Base-by-base conservation (phyloP, 2,797 vertebrate species). In the Calcarius lapponicus region DNA sequence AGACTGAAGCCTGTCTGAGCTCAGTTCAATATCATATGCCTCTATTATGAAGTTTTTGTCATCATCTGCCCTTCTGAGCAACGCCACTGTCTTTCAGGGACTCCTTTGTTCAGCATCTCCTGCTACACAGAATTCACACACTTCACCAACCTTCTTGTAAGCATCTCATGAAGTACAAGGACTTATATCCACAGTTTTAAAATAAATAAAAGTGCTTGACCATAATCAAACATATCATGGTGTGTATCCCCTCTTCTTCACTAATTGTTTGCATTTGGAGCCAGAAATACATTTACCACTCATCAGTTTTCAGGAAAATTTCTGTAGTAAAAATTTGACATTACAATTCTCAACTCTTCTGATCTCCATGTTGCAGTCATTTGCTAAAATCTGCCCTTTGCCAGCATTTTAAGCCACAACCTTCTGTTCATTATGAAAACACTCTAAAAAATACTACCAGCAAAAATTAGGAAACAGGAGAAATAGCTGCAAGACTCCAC, bases 391-490 rank as follows among this genome's bases (percentile, higher is more conserved):
- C 60, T 32, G 67, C 38, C 42, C 54, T 56, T 62, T 80, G 60
- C 36, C 79, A 95, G 32, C 50, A 80, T 58, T 94, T 93, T 88
- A 95, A 94, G 31, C 73, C 83, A 45, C 54, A 92, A 71, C 43
- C 9, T 43, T 88, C 83, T 76, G 47, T 61, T 94, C 50, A 58
- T 93, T 92, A 95, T 80, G 80, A 86, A 90, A 91, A 76, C 31
- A 70, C 75, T 74, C 53, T 16, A 29, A 88, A 92, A 92, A 91
- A 69, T 53, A 92, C 29, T 48, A 78, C 66, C 58, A 90, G 56
- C 2, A 9, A 80, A 88, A 90, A 80, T 82, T 92, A 36, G 29
- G 50, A 89, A 75, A 40, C 66, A 85, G 79, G 40, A 93, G 66
- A 90, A 90, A 88, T 89, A 81, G 50, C 64, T 74, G 72, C 60